Conservation (phyloP, 2,888 invertebrate genomes). For the Cataglyphis rosenhaueri region DNA sequence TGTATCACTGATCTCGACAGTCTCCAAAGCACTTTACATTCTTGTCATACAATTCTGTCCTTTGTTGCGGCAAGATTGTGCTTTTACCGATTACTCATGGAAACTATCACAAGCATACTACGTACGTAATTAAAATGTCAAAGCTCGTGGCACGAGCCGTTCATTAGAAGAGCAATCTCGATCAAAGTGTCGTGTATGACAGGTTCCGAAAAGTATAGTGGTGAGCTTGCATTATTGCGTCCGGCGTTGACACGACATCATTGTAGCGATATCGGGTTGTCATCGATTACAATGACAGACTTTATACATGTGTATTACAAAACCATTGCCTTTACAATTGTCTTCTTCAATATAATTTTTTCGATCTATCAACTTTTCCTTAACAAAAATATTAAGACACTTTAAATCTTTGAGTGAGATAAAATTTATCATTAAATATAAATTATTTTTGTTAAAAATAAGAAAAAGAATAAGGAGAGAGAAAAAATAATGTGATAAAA, state of each 20-base stretch:
- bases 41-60: background rate
- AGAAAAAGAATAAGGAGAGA: background rate
- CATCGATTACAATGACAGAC: background rate
- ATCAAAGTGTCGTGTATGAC: conserved; percentile 33
- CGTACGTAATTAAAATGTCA: conserved; percentile 46
- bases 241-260: conserved; percentile 32
- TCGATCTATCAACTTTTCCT: background rate
- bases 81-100: conserved; percentile 6
- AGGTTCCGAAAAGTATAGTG: conserved; percentile 38
- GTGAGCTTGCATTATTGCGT: conserved; percentile 41
- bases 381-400: background rate
- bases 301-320: background rate
- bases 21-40: background rate
- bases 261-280: background rate
- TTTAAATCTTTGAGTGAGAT: background rate
- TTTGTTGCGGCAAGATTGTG: conserved; percentile 16
- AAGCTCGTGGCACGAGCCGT: conserved; percentile 29
- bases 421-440: conserved; percentile 1
- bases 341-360: background rate
- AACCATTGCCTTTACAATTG: background rate
- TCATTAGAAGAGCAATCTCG: conserved; percentile 43
- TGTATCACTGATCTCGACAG: background rate
- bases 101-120: conserved; percentile 19
- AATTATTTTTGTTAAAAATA: background rate
- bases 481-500: background rate